These are phyloP conservation scores for Doris montereyensis DNA, from an alignment of 2,888 invertebrate species.

Conservation along the genomic window DNA sequence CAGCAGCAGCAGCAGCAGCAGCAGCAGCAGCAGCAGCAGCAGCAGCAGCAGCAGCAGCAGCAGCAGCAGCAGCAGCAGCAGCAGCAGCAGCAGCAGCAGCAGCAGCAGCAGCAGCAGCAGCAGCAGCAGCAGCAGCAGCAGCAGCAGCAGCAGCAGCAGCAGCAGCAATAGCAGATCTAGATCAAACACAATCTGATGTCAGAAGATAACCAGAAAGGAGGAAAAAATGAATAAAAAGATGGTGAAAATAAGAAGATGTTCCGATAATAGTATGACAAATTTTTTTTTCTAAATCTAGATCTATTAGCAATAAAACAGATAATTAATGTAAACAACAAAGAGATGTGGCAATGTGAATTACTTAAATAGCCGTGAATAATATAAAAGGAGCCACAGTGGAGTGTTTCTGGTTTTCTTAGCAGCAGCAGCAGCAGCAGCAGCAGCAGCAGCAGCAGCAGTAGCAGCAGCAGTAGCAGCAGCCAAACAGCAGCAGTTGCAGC, in stretches of 20 bases:
- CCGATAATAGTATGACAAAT: no score
- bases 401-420: no score
- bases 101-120: not conserved
- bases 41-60: not conserved
- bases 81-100: not conserved
- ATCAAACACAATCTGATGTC: not conserved
- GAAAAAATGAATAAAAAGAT: no score
- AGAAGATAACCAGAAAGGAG: no score
- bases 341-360: no score
- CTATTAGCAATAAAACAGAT: no score
- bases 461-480: not conserved
- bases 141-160: not conserved
- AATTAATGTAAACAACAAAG: no score
- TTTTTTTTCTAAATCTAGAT: no score
- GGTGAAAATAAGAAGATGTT: no score
- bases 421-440: not conserved
- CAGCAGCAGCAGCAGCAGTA: not conserved
- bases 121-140: not conserved
- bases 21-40: not conserved
- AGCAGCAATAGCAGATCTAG: not conserved
- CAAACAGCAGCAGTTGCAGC: not conserved
- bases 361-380: no score
- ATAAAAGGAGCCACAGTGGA: no score
- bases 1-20: not conserved
- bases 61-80: not conserved